Evolutionary conservation across 2,888 invertebrate genomes (phyloP).

Genomic region (Mythimna vitellina): DNA sequence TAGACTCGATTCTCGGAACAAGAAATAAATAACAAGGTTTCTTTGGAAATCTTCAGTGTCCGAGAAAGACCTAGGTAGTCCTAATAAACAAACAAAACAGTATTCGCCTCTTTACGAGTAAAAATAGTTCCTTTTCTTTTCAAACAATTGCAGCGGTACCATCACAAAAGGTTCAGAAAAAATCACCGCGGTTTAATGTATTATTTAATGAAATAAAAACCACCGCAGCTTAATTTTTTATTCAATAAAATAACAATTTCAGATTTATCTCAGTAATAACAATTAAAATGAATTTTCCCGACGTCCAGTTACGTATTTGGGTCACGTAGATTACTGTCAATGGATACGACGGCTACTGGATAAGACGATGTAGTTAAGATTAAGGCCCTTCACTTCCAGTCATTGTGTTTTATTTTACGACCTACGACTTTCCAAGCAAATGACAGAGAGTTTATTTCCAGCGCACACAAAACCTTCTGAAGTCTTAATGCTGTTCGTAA

Average conservation of each 20-base stretch:
- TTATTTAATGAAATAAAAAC: background rate
- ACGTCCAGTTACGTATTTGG: slow-evolving; percentile 16
- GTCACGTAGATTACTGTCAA: slow-evolving; percentile 15
- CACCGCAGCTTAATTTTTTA: background rate
- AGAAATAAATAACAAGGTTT: background rate
- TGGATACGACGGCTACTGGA: background rate
- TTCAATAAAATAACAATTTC: background rate
- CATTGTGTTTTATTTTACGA: slow-evolving; percentile 35
- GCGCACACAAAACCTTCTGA: slow-evolving; percentile 12
- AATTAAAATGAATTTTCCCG: background rate
- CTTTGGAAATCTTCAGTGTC: background rate
- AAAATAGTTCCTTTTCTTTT: background rate
- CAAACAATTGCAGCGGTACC: background rate
- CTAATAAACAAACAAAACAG: no score
- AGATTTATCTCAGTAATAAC: background rate
- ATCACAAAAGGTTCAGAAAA: background rate
- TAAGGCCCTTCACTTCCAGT: slow-evolving; percentile 1
- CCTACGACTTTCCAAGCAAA: slow-evolving; percentile 1
- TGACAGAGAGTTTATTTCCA: slow-evolving; percentile 23
- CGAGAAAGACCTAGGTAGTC: no score
- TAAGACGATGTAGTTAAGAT: slow-evolving; percentile 24
- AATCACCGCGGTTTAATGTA: background rate
- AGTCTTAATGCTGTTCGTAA: slow-evolving; percentile 15
- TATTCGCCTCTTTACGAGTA: no score
- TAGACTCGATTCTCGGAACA: background rate